Evolutionary conservation across 2,797 vertebrate genomes (phyloP), one percentile per base, ranked within the genome.

Genomic region (Epinephelus awoara): DNA sequence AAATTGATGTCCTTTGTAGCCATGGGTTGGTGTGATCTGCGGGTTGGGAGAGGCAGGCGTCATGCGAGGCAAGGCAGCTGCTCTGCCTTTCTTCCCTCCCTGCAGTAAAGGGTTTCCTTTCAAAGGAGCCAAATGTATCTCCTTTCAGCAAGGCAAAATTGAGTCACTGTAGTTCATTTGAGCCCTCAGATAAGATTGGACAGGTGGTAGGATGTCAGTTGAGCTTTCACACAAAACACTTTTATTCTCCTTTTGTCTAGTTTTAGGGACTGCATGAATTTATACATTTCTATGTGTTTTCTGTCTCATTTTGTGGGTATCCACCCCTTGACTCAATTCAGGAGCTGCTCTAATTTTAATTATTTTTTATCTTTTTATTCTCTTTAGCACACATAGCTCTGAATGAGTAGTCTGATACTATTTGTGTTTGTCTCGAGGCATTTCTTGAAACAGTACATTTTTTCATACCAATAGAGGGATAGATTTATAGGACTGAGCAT

Each of bases 1-100:
- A 89, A 93, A 93, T 90, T 83, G 80, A 78, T 79, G 75, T 87
- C 29, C 67, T 92, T 92, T 91, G 80, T 88, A 86, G 85, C 77
- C 72, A 62, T 76, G 70, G 82, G 79, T 87, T 55, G 79, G 85
- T 87, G 87, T 84, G 83, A 84, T 87, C 78, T 77, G 85, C 73
- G 85, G 77, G 80, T 51, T 79, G 75, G 80, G 75, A 79, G 83
- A 88, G 77, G 84, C 84, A 27, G 80, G 84, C 69, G 44, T 88
- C 82, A 74, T 80, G 86, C 47, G 69, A 90, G 70, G 83, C 72
- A n/a, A 85, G 67, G 83, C 88, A 91, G 89, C 92, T 91, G 90
- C 85, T 91, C 74, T 46, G 82, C 80, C 67, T 91, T 88, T 91
- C 75, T 90, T 79, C 29, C 7, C 42, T 69, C 69, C 54, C 78